phyloP scores from a whole-genome alignment of 2,797 vertebrate genomes.

The Enteromius fasciolatus region DNA sequence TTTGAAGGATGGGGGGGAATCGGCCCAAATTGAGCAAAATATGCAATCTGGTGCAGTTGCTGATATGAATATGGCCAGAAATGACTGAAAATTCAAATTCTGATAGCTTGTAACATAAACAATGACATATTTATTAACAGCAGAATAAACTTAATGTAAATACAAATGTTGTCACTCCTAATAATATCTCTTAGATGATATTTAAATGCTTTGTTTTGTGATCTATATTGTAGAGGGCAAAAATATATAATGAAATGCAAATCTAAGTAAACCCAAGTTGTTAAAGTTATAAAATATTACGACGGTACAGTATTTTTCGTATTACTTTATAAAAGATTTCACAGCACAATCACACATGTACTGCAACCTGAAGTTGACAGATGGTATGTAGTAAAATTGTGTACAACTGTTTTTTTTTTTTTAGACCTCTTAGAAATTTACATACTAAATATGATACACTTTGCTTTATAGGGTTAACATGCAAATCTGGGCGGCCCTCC shows the following conservation, averaged over 20 bases:
- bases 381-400: not conserved
- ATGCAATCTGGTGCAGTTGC: not conserved
- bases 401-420: not conserved
- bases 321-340: not conserved
- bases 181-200: not conserved
- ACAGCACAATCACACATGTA: not conserved
- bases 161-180: not conserved
- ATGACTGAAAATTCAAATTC: not conserved
- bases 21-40: not conserved
- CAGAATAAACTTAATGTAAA: not conserved
- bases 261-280: not conserved
- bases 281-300: not conserved
- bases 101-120: not conserved
- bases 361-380: not conserved
- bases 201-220: not conserved
- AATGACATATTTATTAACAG: not conserved
- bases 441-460: not conserved
- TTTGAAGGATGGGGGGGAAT: not conserved
- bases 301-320: not conserved
- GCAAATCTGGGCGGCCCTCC: not conserved
- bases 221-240: not conserved
- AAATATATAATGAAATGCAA: not conserved
- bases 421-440: not conserved
- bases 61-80: not conserved
- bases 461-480: not conserved